These are phyloP conservation scores for Nanorana parkeri DNA, from an alignment of 2,113 vertebrate species.

Conservation along the genomic window DNA sequence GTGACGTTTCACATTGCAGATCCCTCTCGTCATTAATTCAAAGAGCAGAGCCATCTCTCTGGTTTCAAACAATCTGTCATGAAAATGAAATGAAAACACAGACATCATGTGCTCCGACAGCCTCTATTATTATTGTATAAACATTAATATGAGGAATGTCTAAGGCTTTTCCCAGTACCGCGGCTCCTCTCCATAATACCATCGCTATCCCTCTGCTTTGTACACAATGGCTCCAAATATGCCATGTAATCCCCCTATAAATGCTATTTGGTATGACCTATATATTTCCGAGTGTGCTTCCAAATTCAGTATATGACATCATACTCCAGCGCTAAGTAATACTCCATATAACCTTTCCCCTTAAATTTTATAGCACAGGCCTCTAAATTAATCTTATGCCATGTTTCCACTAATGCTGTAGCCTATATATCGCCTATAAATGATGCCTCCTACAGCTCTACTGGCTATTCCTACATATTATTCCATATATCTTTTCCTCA, in stretches of 20 bases:
- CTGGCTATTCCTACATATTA: neutral
- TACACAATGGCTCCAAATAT: neutral
- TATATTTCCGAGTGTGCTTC: neutral
- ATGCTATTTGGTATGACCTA: neutral
- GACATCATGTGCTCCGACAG: conserved; percentile 23
- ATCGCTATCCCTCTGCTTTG: neutral
- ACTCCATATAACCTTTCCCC: neutral
- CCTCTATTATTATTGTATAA: neutral
- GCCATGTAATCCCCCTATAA: neutral
- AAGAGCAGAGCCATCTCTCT: conserved; percentile 30
- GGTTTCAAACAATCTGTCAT: conserved; percentile 24
- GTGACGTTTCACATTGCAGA: conserved; percentile 39
- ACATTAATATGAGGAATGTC: neutral
- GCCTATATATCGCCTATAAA: no score
- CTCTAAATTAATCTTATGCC: no score
- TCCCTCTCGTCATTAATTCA: conserved; percentile 39
- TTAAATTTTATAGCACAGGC: no score
- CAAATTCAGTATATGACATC: neutral
- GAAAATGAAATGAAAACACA: conserved; percentile 29
- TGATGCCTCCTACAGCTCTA: no score
- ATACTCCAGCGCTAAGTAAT: neutral
- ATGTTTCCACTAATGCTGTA: no score
- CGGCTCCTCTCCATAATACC: neutral
- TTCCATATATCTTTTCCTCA: neutral
- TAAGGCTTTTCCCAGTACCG: neutral